Evolutionary conservation across 2,888 invertebrate species (phyloP), one percentile per base, ranked within the genome.

Genomic region (Cantharis rufa): DNA sequence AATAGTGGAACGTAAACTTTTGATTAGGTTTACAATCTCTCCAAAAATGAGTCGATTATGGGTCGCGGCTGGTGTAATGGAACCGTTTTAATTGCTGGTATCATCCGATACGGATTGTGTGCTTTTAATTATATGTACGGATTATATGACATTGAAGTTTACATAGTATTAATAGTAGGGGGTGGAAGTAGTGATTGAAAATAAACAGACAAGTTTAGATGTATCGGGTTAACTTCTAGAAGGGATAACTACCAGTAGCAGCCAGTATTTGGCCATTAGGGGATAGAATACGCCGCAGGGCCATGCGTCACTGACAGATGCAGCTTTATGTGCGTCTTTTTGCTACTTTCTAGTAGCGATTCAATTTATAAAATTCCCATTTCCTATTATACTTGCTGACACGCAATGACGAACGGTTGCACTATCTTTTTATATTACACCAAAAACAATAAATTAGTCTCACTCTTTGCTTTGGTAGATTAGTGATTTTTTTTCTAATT

Each of bases 251-350:
- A 70, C 70, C 71, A 72, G 69, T 69, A 74, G 66, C 70, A 70
- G 73, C 72, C 68, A 69, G 70, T 78, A 76, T 78, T 78, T 76
- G 73, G 76, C 73, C 73, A 76, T 78, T 78, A 76, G 70, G 74
- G 76, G 72, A 68, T 76, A 75, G 78, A 76, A 76, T 66, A 71
- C 64, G 71, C 76, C 71, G 69, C 76, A 68, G 70, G 71, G 71
- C 73, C 78, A 74, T 78, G 71, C 66, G 76, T 78, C 78, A 78
- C 76, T 76, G 78, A 78, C 78, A 74, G 71, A 71, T 76, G 76
- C 78, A 78, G 78, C 76, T 71, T 76, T 76, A 69, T 74, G 75
- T 72, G 72, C 61, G 24, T 69, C 75, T 75, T 75, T 78, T 78
- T 76, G 72, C 72, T 74, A 72, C 72, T 76, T 78, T 78, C 71